A percentile compares a stretch with the other conserved stretches of the same genome.
Evolutionary conservation across 2,888 invertebrate genomes (phyloP).

Genomic region (Phengaris alcon): DNA sequence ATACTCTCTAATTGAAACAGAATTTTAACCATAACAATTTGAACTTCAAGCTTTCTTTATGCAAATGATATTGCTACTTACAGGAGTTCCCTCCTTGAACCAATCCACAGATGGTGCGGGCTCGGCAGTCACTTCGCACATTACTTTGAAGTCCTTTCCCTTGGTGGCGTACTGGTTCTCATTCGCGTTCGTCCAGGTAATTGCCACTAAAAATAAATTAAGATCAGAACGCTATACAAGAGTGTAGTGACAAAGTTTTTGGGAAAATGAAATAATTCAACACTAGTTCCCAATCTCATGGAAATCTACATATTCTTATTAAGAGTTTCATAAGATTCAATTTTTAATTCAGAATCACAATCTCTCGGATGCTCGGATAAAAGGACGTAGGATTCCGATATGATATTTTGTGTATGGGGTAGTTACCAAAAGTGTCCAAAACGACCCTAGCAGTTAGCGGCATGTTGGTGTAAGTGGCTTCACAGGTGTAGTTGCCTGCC

Average conservation of each 20-base stretch:
- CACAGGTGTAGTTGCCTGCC: constrained; percentile 90
- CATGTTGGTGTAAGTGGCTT: constrained; percentile 88
- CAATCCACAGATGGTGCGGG: constrained; percentile 92
- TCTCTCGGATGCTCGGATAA: too few species aligned
- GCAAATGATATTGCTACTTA: constrained; percentile 51
- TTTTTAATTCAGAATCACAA: too few species aligned
- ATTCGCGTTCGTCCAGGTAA: constrained; percentile 92
- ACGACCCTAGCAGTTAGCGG: constrained; percentile 82
- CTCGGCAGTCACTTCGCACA: constrained; percentile 91
- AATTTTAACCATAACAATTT: neutral
- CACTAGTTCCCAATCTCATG: too few species aligned
- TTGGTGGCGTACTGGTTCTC: constrained; percentile 89
- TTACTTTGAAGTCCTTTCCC: constrained; percentile 86
- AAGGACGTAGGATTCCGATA: neutral
- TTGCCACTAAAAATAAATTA: constrained; percentile 81
- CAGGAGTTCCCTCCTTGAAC: constrained; percentile 86
- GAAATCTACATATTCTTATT: too few species aligned
- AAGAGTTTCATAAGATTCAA: too few species aligned
- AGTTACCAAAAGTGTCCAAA: constrained; percentile 83
- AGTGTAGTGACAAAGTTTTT: too few species aligned
- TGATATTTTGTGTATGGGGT: constrained; percentile 28
- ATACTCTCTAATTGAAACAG: neutral
- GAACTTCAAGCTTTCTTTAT: neutral
- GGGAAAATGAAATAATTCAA: too few species aligned
- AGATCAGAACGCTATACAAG: neutral